Percentiles rank a stretch among this genome's conserved stretches.
Conservation (phyloP, 1,140 invertebrate species). For the Dreissena polymorpha region DNA sequence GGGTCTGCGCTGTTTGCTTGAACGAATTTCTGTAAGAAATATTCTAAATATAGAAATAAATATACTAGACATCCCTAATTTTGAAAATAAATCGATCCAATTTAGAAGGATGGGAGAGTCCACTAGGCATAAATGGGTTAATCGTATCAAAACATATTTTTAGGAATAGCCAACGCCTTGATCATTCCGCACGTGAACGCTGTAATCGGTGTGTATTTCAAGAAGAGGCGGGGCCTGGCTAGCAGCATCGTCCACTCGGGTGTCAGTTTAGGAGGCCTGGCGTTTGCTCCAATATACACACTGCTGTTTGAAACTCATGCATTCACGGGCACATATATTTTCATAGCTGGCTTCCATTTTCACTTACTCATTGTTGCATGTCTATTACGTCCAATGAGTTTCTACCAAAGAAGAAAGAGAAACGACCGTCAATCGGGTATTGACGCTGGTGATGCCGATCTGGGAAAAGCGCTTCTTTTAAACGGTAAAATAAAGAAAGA, state of each 20-base stretch:
- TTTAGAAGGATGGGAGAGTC: no score
- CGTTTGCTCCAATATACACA: slow-evolving; percentile 31
- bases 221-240: slow-evolving; percentile 24
- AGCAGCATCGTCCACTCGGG: slow-evolving; percentile 42
- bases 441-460: neutral
- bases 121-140: no score
- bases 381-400: slow-evolving; percentile 23
- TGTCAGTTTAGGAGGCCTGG: slow-evolving; percentile 24
- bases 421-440: neutral
- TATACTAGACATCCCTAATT: no score
- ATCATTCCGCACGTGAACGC: neutral
- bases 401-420: slow-evolving; percentile 24
- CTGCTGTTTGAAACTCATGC: slow-evolving; percentile 29
- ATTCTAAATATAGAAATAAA: no score
- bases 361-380: slow-evolving; percentile 25
- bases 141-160: neutral
- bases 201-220: slow-evolving; percentile 27
- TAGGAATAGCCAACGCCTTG: slow-evolving; percentile 35
- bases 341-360: slow-evolving; percentile 26
- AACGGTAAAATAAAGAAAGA: neutral
- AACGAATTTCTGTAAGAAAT: no score
- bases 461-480: neutral
- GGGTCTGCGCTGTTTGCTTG: no score
- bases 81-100: no score
- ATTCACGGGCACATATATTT: slow-evolving; percentile 44